A percentile compares a stretch with the other conserved stretches of the same genome.
Evolutionary conservation across 1,140 invertebrate species (phyloP).

Genomic region (Glomeris maerens): DNA sequence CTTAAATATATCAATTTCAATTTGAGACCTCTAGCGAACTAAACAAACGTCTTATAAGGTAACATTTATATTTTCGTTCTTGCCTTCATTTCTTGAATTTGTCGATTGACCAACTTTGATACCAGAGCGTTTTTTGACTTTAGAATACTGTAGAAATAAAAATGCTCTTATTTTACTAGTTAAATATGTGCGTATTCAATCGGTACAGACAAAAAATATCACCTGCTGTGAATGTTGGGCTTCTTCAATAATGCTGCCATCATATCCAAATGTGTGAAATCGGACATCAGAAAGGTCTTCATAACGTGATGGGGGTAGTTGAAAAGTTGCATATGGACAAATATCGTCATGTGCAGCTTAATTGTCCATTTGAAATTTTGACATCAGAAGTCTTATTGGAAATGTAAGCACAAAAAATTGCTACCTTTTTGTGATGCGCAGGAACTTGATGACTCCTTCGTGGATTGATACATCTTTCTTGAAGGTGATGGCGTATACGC

Average conservation of each 20-base stretch:
- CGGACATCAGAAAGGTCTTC: not conserved
- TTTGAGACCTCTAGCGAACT: too few species aligned
- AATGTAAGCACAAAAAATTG: not conserved
- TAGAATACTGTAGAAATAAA: not conserved
- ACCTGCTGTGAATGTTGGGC: not conserved
- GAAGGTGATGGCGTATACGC: not conserved
- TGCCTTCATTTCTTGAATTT: not conserved
- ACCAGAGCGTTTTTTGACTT: not conserved
- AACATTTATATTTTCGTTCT: too few species aligned
- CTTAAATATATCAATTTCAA: too few species aligned
- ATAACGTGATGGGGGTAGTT: slow-evolving; percentile 5
- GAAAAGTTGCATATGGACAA: slow-evolving; percentile 8
- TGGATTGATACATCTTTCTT: not conserved
- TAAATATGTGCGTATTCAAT: too few species aligned
- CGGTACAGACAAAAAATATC: not conserved
- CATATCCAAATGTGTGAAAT: slow-evolving; percentile 7
- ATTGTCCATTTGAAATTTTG: not conserved
- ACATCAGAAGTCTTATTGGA: not conserved
- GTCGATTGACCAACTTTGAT: not conserved
- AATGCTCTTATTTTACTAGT: not conserved
- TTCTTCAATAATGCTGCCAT: not conserved
- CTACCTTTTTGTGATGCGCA: not conserved
- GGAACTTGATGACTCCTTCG: not conserved
- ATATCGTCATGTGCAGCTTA: slow-evolving; percentile 5
- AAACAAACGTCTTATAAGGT: too few species aligned